These are phyloP conservation scores for Caenorhabditis becei DNA, from an alignment of 2,888 invertebrate species.

Conservation along the genomic window DNA sequence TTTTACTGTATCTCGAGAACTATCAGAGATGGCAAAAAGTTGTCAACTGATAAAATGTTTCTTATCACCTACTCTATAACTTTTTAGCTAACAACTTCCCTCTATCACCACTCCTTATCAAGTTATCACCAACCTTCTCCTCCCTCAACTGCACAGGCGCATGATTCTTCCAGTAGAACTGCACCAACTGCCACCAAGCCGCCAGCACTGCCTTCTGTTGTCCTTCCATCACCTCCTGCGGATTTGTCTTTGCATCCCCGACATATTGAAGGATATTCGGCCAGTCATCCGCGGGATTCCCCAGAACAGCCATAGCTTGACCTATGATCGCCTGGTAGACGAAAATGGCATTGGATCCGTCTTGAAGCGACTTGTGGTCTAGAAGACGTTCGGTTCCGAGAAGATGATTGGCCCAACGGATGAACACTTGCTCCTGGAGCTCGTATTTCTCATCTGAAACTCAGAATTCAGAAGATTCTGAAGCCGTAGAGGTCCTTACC, in stretches of 20 bases:
- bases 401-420: constrained; percentile 88
- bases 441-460: constrained; percentile 91
- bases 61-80: too few relatives aligned
- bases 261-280: constrained; percentile 70
- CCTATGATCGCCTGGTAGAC: constrained; percentile 58
- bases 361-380: constrained; percentile 49
- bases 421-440: constrained; percentile 94
- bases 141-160: constrained; percentile 68
- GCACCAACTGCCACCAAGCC: constrained; percentile 71
- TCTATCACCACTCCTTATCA: too few relatives aligned
- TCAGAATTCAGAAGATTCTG: background rate
- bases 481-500: constrained; percentile 52
- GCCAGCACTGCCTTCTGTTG: constrained; percentile 70
- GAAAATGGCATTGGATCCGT: constrained; percentile 53
- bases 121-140: constrained; percentile 72
- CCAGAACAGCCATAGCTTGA: constrained; percentile 61
- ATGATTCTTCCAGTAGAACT: constrained; percentile 68
- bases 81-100: too few relatives aligned
- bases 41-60: too few relatives aligned
- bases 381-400: constrained; percentile 86
- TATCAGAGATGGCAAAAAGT: too few relatives aligned
- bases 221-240: constrained; percentile 67
- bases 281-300: constrained; percentile 72
- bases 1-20: too few relatives aligned
- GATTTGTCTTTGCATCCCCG: constrained; percentile 69